Evolutionary conservation across 1,140 invertebrate species (phyloP).

Genomic region (Procambarus clarkii): DNA sequence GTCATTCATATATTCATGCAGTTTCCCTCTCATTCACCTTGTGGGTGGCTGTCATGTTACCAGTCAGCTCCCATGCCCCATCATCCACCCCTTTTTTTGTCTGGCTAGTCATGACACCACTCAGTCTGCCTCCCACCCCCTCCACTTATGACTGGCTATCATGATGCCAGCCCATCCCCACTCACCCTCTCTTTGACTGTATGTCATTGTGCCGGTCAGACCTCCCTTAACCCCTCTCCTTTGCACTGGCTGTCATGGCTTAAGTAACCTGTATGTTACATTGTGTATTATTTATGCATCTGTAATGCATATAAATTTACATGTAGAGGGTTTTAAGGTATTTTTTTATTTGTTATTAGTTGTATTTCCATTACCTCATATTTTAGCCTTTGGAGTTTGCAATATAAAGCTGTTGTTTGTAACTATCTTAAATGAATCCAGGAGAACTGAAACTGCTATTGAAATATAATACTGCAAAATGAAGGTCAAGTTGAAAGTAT

Average conservation of each 20-base stretch:
- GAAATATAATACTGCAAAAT: background rate
- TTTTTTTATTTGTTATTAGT: conserved; percentile 32
- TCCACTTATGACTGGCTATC: background rate
- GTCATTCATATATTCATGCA: background rate
- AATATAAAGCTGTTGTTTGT: conserved; percentile 12
- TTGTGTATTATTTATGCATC: conserved; percentile 25
- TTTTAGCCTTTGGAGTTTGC: conserved; percentile 41
- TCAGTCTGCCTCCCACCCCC: background rate
- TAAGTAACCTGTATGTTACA: conserved; percentile 15
- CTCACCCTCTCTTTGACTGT: too few species aligned
- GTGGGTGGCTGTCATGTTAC: too few species aligned
- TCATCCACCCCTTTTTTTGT: background rate
- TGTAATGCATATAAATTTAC: conserved; percentile 25
- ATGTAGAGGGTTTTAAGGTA: conserved; percentile 38
- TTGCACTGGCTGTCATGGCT: background rate
- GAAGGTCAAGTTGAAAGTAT: background rate
- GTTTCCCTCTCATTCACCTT: background rate
- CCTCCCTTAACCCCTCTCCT: too few species aligned
- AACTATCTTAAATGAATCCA: background rate
- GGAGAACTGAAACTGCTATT: background rate
- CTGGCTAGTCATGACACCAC: too few species aligned
- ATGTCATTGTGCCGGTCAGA: too few species aligned
- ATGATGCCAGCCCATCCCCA: too few species aligned
- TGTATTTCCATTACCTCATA: conserved; percentile 35
- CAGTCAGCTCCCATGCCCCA: too few species aligned